Evolutionary conservation across 2,113 vertebrate genomes (phyloP).

Genomic region (Syngnathoides biaculeatus): DNA sequence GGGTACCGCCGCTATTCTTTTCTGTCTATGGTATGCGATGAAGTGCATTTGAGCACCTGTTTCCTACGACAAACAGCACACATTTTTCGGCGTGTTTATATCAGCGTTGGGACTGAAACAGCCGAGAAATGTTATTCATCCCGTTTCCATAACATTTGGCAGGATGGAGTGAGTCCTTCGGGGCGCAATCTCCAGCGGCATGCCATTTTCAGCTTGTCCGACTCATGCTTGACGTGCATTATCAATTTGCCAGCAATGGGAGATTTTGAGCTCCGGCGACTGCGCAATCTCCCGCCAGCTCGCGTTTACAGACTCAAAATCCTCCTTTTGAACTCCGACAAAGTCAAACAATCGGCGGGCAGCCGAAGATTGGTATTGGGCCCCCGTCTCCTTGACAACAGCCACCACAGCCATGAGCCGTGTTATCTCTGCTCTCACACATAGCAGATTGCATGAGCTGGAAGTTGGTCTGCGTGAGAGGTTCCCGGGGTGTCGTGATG

Average conservation of each 20-base stretch:
- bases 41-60: constrained; percentile 61
- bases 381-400: constrained; percentile 32
- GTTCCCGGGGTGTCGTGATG: constrained; percentile 5
- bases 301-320: constrained; percentile 22
- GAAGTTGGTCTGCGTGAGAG: constrained; percentile 14
- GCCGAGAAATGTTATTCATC: constrained; percentile 29
- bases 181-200: constrained; percentile 15
- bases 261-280: constrained; percentile 1
- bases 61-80: constrained; percentile 63
- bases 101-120: constrained; percentile 24
- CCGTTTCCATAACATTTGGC: constrained; percentile 26
- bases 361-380: constrained; percentile 29
- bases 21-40: constrained; percentile 43
- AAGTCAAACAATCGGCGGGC: constrained; percentile 27
- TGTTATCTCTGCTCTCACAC: constrained; percentile 27
- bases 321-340: constrained; percentile 31
- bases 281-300: not conserved
- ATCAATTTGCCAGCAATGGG: not conserved
- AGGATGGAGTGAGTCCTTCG: constrained; percentile 31
- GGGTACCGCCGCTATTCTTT: constrained; percentile 33
- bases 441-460: constrained; percentile 20
- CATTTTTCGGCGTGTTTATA: constrained; percentile 43
- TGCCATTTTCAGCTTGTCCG: constrained; percentile 25
- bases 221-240: not conserved
- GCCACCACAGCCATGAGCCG: constrained; percentile 24